Evolutionary conservation across 2,113 vertebrate genomes (phyloP).

Genomic region (Perccottus glenii): DNA sequence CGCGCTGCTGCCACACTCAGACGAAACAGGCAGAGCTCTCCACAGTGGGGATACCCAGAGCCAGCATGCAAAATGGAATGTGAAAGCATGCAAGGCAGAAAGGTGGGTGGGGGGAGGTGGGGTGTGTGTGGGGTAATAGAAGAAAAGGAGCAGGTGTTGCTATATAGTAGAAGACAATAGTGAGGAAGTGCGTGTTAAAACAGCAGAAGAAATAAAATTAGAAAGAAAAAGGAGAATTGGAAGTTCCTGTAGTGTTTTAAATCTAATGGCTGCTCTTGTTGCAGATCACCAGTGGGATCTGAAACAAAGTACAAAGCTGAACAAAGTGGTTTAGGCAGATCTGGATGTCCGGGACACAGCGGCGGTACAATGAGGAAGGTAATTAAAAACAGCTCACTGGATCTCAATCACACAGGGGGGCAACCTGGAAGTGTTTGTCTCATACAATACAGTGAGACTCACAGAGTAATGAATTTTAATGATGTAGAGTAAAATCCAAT

Average conservation of each 20-base stretch:
- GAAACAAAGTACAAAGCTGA: slow-evolving; percentile 54
- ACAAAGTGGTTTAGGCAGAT: slow-evolving; percentile 64
- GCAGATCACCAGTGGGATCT: slow-evolving; percentile 45
- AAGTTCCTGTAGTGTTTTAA: slow-evolving; percentile 48
- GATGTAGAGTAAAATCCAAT: background rate
- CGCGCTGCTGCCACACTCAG: slow-evolving; percentile 53
- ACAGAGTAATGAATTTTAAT: background rate
- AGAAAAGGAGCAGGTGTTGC: slow-evolving; percentile 39
- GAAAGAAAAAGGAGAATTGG: slow-evolving; percentile 30
- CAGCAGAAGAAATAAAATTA: slow-evolving; percentile 34
- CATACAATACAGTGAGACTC: slow-evolving; percentile 5
- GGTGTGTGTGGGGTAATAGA: slow-evolving; percentile 2
- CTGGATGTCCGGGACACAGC: slow-evolving; percentile 27
- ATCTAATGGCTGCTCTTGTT: slow-evolving; percentile 42
- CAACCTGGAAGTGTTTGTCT: slow-evolving; percentile 49
- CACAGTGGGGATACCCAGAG: slow-evolving; percentile 60
- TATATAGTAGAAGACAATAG: slow-evolving; percentile 32
- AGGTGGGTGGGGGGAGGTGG: slow-evolving; percentile 35
- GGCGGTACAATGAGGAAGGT: slow-evolving; percentile 41
- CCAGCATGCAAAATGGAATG: slow-evolving; percentile 64
- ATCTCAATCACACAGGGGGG: slow-evolving; percentile 47
- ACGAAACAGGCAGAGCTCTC: slow-evolving; percentile 59
- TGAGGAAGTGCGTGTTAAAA: slow-evolving; percentile 34
- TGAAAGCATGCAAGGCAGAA: slow-evolving; percentile 59
- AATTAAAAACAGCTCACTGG: slow-evolving; percentile 52